Conservation (phyloP, 2,113 vertebrate species). For the Panurus biarmicus region DNA sequence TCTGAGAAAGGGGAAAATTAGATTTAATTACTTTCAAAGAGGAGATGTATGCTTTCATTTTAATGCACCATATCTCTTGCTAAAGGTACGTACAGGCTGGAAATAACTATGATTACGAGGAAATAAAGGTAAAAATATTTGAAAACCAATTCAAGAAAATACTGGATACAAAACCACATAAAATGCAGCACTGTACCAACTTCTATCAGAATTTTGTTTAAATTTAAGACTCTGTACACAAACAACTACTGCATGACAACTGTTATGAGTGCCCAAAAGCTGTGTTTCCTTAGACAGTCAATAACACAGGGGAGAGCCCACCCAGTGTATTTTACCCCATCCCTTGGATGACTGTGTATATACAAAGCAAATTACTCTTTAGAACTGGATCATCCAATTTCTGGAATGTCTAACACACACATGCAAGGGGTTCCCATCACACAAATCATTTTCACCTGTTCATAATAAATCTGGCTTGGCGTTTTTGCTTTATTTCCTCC, state of each 20-base stretch:
- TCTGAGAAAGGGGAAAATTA: constrained; percentile 49
- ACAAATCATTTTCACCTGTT: constrained; percentile 80
- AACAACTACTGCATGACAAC: background rate
- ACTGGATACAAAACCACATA: background rate
- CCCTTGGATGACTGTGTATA: background rate
- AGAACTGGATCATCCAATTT: background rate
- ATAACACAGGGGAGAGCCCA: background rate
- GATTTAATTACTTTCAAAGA: background rate
- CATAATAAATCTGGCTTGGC: constrained; percentile 92
- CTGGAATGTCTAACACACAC: background rate
- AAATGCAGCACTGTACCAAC: background rate
- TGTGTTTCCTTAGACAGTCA: background rate
- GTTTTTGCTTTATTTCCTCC: constrained; percentile 88
- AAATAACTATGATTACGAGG: background rate
- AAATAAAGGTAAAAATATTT: background rate
- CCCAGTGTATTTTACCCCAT: background rate
- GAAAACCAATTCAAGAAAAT: background rate
- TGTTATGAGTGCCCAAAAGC: background rate
- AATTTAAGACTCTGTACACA: background rate
- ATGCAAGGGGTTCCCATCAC: background rate
- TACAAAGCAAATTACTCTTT: background rate
- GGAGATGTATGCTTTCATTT: background rate
- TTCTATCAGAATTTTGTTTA: background rate
- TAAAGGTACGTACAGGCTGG: background rate
- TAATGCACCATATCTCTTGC: background rate